Evolutionary conservation across 2,797 vertebrate species (phyloP).

Genomic region (Malacoctenus gilli): DNA sequence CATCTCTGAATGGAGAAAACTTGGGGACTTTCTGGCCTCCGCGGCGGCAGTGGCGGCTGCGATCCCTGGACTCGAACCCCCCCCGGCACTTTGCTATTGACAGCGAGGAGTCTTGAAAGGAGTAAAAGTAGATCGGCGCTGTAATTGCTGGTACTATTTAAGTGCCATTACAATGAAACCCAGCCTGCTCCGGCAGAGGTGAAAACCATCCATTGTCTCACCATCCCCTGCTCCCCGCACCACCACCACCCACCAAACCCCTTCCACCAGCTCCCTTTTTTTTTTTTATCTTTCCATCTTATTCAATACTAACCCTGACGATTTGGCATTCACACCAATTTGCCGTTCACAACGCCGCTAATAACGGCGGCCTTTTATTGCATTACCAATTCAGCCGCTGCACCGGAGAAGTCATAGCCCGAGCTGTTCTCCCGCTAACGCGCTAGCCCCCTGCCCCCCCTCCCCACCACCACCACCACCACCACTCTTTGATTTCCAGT

Average conservation of each 20-base stretch:
- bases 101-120: slow-evolving; percentile 17
- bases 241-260: too few species aligned
- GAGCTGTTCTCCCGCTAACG: slow-evolving; percentile 63
- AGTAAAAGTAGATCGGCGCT: slow-evolving; percentile 30
- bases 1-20: not conserved
- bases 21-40: not conserved
- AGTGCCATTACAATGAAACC: slow-evolving; percentile 34
- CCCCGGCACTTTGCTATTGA: slow-evolving; percentile 14
- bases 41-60: not conserved
- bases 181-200: slow-evolving; percentile 31
- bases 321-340: slow-evolving; percentile 84
- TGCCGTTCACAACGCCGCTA: slow-evolving; percentile 79
- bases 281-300: slow-evolving; percentile 67
- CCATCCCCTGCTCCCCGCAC: slow-evolving; percentile 19
- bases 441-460: slow-evolving; percentile 33
- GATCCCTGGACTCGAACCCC: slow-evolving; percentile 11
- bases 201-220: slow-evolving; percentile 58
- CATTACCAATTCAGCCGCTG: slow-evolving; percentile 78
- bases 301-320: slow-evolving; percentile 75
- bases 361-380: slow-evolving; percentile 81
- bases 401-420: slow-evolving; percentile 71
- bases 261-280: slow-evolving; percentile 55
- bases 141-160: slow-evolving; percentile 51
- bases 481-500: slow-evolving; percentile 77
- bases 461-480: too few species aligned